These are phyloP conservation scores for Acleris sparsana DNA, from an alignment of 2,888 invertebrate species.

Conservation along the genomic window DNA sequence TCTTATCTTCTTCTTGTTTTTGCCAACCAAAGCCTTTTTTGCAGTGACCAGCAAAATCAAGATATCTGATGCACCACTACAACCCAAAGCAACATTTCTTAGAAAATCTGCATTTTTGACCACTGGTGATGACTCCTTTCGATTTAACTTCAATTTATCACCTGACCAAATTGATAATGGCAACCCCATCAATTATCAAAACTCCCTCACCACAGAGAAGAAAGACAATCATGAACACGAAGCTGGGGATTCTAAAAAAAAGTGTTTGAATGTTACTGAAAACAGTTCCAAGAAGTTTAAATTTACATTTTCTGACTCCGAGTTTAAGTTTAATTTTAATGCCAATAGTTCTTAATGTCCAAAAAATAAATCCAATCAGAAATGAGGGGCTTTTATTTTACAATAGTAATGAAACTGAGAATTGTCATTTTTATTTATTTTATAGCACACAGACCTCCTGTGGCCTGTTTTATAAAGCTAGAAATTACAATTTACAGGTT, in stretches of 20 bases:
- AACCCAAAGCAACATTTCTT: constrained; percentile 86
- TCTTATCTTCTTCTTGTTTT: no score
- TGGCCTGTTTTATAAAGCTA: no score
- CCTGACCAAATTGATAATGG: constrained; percentile 54
- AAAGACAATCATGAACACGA: constrained; percentile 40
- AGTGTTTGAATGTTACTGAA: constrained; percentile 40
- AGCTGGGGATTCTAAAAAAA: constrained; percentile 47
- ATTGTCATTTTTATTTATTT: no score
- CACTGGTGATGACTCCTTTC: constrained; percentile 81
- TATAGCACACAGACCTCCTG: no score
- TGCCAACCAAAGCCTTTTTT: constrained; percentile 49
- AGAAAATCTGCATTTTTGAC: constrained; percentile 85
- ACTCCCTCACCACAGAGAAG: constrained; percentile 34
- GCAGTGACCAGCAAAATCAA: constrained; percentile 84
- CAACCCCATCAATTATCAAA: constrained; percentile 40
- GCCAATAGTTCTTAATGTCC: constrained; percentile 52
- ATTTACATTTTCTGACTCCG: constrained; percentile 81
- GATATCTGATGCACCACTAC: constrained; percentile 76
- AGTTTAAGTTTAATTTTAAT: constrained; percentile 87
- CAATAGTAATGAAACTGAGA: no score
- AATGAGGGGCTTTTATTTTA: neutral
- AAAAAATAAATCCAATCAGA: neutral
- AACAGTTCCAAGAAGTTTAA: constrained; percentile 78
- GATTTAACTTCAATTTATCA: constrained; percentile 74
- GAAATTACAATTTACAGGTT: no score